Evolutionary conservation across 2,113 vertebrate genomes (phyloP), one percentile per base, ranked within the genome.

Genomic region (Geococcyx californianus): DNA sequence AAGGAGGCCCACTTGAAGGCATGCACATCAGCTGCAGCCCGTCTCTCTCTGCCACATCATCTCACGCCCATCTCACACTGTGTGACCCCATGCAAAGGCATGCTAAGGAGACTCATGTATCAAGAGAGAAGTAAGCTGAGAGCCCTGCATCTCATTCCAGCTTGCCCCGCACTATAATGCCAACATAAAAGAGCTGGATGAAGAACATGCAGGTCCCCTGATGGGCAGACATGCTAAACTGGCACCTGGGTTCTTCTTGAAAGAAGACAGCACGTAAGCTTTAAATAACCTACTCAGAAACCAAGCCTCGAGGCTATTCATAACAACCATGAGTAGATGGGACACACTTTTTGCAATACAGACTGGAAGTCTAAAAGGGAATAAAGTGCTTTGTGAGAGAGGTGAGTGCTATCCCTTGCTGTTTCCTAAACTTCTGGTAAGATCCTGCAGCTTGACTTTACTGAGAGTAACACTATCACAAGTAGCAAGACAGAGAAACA

Each of bases 211-310:
- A 78, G 73, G 80, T 86, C 80, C 33, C 47, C 66, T 75, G 84
- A 81, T 38, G 34, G 88, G 45, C 67, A 90, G 49, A 20, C 25
- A 1, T 76, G 58, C 36, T 79, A 28, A 87, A 79, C 1, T 58
- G 36, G 79, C 72, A 86, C 63, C 54, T 70, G 49, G 81, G 77
- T 79, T 92, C 72, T 74, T 66, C 81, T 56, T 82, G 60, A 94
- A 78, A 87, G 68, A 81, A 81, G 73, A 73, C 58, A 68, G 69
- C 68, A 68, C 49, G 60, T 36, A 63, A 84, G 73, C 70, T 94
- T 94, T 92, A 95, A 96, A 95, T 94, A 94, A 92, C 77, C 49
- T 82, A 21, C 81, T 54, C 66, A 87, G 89, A 97, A 96, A 89
- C 58, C 73, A 93, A 92, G 81, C 58, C 95, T 64, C 87, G 26